A percentile compares a stretch with the other conserved stretches of the same genome.
These are phyloP conservation scores for Nasonia oneida DNA, from an alignment of 2,888 invertebrate genomes.

Conservation along the genomic window DNA sequence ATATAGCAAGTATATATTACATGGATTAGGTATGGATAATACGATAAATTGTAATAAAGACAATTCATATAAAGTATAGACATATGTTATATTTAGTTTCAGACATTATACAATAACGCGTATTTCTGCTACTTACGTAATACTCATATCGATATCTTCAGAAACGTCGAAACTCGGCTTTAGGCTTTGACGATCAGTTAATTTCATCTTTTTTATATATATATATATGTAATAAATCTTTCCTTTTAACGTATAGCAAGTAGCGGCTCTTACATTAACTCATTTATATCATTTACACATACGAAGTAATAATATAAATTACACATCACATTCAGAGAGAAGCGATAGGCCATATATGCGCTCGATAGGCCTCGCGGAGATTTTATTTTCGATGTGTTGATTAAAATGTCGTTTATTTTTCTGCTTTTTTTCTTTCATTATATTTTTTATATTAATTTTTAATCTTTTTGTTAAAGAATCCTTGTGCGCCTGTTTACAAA, in stretches of 20 bases:
- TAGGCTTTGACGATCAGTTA: slow-evolving; percentile 45
- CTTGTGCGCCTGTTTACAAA: slow-evolving; percentile 20
- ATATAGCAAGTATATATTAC: not conserved
- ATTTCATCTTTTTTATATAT: slow-evolving; percentile 30
- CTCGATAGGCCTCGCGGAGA: slow-evolving; percentile 64
- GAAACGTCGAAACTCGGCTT: slow-evolving; percentile 48
- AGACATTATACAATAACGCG: slow-evolving; percentile 60
- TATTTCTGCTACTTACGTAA: slow-evolving; percentile 55
- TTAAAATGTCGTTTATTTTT: slow-evolving; percentile 44
- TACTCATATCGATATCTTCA: slow-evolving; percentile 59
- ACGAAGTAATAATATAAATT: slow-evolving; percentile 65
- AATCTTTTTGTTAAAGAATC: slow-evolving; percentile 23
- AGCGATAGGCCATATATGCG: slow-evolving; percentile 64
- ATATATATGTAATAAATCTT: slow-evolving; percentile 53
- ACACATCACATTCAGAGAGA: slow-evolving; percentile 71
- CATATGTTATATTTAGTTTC: slow-evolving; percentile 55
- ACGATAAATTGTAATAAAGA: not conserved
- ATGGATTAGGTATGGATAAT: not conserved
- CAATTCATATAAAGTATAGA: slow-evolving; percentile 43
- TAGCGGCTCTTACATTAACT: slow-evolving; percentile 53
- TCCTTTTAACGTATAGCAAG: slow-evolving; percentile 53
- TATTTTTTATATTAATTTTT: slow-evolving; percentile 30
- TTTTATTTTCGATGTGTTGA: slow-evolving; percentile 60
- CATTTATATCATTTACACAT: slow-evolving; percentile 51
- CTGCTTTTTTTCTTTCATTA: slow-evolving; percentile 10